A percentile compares a stretch with the other conserved stretches of the same genome.
Evolutionary conservation across 2,113 vertebrate species (phyloP).

Genomic region (Bungarus multicinctus): DNA sequence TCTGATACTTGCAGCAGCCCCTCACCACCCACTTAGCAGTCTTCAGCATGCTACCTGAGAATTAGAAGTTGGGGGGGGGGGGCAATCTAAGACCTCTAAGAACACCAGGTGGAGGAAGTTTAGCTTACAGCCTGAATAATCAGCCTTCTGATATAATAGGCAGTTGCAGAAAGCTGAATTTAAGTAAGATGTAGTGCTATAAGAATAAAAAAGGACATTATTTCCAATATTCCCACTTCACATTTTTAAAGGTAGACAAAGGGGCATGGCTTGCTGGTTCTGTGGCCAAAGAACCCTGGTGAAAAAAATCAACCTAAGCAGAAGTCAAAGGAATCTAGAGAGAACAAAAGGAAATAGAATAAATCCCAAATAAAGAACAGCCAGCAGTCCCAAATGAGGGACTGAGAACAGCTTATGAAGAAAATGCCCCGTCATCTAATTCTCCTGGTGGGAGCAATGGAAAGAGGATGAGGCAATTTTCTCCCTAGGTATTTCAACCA

Average conservation of each 20-base stretch:
- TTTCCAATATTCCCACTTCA: background rate
- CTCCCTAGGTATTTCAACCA: background rate
- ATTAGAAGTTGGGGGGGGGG: background rate
- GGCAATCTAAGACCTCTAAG: background rate
- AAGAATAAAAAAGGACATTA: background rate
- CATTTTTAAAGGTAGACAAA: background rate
- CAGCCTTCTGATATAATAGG: background rate
- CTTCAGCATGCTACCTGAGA: background rate
- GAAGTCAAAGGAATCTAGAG: background rate
- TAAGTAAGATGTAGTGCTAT: background rate
- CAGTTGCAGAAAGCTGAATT: background rate
- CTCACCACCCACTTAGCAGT: background rate
- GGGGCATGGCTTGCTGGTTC: background rate
- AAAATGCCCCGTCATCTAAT: no score
- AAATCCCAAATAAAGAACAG: no score
- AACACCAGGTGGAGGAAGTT: background rate
- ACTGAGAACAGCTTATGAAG: background rate
- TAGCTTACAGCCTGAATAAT: background rate
- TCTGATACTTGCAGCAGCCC: no score
- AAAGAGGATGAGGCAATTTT: background rate
- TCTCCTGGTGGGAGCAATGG: background rate
- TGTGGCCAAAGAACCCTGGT: background rate
- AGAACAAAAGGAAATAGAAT: background rate
- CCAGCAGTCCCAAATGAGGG: background rate
- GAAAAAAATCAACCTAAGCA: background rate